These are phyloP conservation scores for Trichacis sp. DNA, from an alignment of 2,888 invertebrate species.

Conservation along the genomic window DNA sequence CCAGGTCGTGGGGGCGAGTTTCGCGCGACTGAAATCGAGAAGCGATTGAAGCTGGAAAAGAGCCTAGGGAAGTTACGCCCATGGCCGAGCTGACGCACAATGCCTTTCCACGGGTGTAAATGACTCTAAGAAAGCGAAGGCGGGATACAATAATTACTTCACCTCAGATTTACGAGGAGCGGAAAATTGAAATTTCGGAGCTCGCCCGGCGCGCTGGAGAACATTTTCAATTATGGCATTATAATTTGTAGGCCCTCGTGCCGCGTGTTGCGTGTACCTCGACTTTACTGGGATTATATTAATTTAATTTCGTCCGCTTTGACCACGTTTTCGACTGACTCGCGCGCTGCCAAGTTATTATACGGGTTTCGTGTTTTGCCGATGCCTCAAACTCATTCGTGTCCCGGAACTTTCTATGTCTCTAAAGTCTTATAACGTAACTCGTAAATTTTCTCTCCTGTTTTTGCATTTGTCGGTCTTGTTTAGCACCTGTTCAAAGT, in stretches of 20 bases:
- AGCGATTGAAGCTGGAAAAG: constrained; percentile 52
- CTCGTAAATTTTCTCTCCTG: too few species aligned
- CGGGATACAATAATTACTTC: constrained; percentile 67
- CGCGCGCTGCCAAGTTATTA: constrained; percentile 23
- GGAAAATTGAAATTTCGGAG: constrained; percentile 66
- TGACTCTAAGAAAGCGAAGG: constrained; percentile 60
- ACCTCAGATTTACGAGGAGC: constrained; percentile 65
- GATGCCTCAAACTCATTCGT: constrained; percentile 8
- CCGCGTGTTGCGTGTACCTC: constrained; percentile 37
- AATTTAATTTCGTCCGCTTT: constrained; percentile 65
- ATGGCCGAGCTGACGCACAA: constrained; percentile 61
- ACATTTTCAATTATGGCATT: constrained; percentile 67
- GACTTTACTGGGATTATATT: constrained; percentile 58
- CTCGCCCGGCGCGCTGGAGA: constrained; percentile 51
- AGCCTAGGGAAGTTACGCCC: constrained; percentile 52
- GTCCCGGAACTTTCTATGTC: too few species aligned
- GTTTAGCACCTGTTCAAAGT: too few species aligned
- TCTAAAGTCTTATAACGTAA: too few species aligned
- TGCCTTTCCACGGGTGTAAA: constrained; percentile 58
- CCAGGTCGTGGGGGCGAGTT: constrained; percentile 16
- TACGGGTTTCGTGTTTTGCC: constrained; percentile 22
- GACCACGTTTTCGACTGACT: constrained; percentile 49
- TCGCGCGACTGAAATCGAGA: constrained; percentile 41
- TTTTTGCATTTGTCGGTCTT: too few species aligned
- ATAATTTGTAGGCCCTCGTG: constrained; percentile 62